phyloP scores from a whole-genome alignment of 2,113 vertebrate genomes.

The Scytalopus superciliaris region DNA sequence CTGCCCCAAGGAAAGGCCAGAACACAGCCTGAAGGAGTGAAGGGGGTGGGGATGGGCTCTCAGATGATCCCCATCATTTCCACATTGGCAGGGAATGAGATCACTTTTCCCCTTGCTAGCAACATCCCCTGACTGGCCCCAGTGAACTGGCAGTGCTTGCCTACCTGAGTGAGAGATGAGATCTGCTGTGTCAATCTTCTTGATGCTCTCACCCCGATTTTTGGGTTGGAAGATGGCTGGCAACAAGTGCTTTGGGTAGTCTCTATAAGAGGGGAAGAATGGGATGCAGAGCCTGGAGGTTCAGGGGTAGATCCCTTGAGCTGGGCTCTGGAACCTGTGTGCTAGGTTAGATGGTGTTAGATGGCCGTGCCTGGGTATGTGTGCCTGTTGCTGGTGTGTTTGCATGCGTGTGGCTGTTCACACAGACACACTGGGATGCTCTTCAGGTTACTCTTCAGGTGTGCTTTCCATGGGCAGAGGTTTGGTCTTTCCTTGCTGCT shows the following conservation, averaged over 20 bases:
- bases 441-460: accelerated
- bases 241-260: not conserved
- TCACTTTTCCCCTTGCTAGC: not conserved
- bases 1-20: not conserved
- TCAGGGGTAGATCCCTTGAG: not conserved
- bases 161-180: accelerated
- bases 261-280: not conserved
- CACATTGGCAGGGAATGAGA: not conserved
- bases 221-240: not conserved
- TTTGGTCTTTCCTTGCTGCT: not conserved
- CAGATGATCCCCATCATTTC: not conserved
- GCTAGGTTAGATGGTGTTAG: not conserved
- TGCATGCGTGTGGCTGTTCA: not conserved
- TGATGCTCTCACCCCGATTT: not conserved
- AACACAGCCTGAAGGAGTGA: not conserved
- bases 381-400: not conserved
- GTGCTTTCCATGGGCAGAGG: not conserved
- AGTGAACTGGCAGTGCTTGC: accelerated
- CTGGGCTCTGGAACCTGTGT: not conserved
- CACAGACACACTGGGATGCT: not conserved
- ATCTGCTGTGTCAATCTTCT: not conserved
- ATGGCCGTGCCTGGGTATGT: accelerated
- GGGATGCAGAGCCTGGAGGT: accelerated
- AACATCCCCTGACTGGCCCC: not conserved
- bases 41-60: not conserved